Conservation (phyloP, 2,113 vertebrate genomes). For the Perca schrenkii region DNA sequence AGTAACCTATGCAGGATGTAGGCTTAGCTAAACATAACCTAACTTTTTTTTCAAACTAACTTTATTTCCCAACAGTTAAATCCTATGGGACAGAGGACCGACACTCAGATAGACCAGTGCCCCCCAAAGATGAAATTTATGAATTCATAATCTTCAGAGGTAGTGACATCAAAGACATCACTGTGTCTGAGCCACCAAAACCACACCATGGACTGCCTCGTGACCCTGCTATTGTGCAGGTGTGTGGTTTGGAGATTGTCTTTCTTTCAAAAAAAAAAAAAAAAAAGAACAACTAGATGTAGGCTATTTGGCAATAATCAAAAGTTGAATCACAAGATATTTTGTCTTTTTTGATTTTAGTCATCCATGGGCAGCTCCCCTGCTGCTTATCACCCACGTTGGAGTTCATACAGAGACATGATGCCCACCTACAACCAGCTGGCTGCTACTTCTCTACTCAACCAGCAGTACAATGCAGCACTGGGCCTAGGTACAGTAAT, state of each 20-base stretch:
- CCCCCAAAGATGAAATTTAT: slow-evolving; percentile 94
- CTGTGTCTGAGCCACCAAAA: slow-evolving; percentile 96
- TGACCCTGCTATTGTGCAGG: slow-evolving; percentile 98
- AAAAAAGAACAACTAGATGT: neutral
- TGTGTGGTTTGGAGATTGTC: slow-evolving; percentile 49
- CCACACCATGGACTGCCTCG: slow-evolving; percentile 92
- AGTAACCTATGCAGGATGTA: neutral
- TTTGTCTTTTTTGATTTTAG: slow-evolving; percentile 73
- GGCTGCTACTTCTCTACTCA: slow-evolving; percentile 92
- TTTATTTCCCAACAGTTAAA: slow-evolving; percentile 83
- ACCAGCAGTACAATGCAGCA: slow-evolving; percentile 94
- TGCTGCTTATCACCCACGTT: slow-evolving; percentile 89
- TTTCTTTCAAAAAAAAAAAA: neutral
- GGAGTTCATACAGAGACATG: slow-evolving; percentile 91
- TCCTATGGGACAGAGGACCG: slow-evolving; percentile 97
- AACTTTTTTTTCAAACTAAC: neutral
- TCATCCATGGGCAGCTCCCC: slow-evolving; percentile 92
- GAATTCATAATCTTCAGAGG: slow-evolving; percentile 98
- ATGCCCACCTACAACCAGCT: slow-evolving; percentile 94
- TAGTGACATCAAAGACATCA: slow-evolving; percentile 98
- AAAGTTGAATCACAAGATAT: neutral
- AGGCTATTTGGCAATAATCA: neutral
- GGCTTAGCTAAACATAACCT: neutral
- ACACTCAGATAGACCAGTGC: slow-evolving; percentile 92
- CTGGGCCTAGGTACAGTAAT: slow-evolving; percentile 88